phyloP scores from a whole-genome alignment of 2,888 invertebrate genomes.

The Drosophila falleni region DNA sequence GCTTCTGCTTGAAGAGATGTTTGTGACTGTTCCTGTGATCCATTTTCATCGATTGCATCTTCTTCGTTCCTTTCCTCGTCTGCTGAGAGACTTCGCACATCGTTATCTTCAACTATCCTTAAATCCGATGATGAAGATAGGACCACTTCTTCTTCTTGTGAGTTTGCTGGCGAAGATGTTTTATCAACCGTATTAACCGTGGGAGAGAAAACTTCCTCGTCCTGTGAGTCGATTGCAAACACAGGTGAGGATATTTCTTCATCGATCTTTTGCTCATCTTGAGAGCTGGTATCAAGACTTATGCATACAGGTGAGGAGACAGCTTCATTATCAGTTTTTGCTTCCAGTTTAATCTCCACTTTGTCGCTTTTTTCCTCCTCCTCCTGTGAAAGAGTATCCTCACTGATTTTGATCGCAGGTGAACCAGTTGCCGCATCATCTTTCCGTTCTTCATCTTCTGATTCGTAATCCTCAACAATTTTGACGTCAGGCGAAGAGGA shows the following conservation, averaged over 20 bases:
- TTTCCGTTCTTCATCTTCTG: slow-evolving; percentile 10
- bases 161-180: not conserved
- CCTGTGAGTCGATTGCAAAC: slow-evolving; percentile 12
- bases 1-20: not conserved
- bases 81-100: not conserved
- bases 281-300: slow-evolving; percentile 2
- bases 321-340: slow-evolving; percentile 10
- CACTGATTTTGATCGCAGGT: slow-evolving; percentile 6
- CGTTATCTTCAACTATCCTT: slow-evolving; percentile 8
- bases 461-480: slow-evolving; percentile 28
- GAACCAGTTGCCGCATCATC: not conserved
- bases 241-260: slow-evolving; percentile 13
- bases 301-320: slow-evolving; percentile 17
- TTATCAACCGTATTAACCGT: not conserved
- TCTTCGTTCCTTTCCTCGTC: not conserved
- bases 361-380: slow-evolving; percentile 6
- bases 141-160: not conserved
- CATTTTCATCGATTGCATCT: slow-evolving; percentile 20
- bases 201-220: slow-evolving; percentile 23
- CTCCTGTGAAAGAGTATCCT: slow-evolving; percentile 16
- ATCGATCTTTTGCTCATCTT: not conserved
- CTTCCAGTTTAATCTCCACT: slow-evolving; percentile 10
- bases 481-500: slow-evolving; percentile 16
- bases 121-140: slow-evolving; percentile 4
- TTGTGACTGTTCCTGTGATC: not conserved